Conservation (phyloP, 92 coral and sea anemone species). For the Blastomussa wellsi region DNA sequence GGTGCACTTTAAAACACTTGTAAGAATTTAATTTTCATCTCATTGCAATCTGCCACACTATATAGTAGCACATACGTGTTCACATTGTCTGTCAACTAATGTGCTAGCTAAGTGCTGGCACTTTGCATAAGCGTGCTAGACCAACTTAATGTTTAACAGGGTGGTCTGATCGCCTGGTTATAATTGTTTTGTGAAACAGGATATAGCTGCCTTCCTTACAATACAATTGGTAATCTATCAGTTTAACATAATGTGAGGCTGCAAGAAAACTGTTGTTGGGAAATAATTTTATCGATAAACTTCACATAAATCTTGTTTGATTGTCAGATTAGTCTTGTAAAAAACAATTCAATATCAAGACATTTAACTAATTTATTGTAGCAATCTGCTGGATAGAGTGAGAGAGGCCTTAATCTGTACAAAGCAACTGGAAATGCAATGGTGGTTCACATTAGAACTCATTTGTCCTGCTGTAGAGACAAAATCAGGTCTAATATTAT, state of each 20-base stretch:
- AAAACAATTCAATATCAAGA: background rate
- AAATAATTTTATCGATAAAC: background rate
- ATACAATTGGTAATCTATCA: background rate
- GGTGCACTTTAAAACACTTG: too few relatives aligned
- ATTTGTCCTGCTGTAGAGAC: background rate
- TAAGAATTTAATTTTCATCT: background rate
- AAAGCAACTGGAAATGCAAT: background rate
- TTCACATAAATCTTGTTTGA: background rate
- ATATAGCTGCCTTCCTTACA: background rate
- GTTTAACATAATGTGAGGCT: background rate
- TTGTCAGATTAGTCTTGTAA: background rate
- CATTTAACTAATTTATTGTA: background rate
- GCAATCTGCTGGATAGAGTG: background rate
- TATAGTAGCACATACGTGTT: background rate
- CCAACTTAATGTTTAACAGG: background rate
- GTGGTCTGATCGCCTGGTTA: background rate
- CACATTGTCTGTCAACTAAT: background rate
- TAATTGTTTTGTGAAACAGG: background rate
- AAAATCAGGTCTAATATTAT: too few relatives aligned
- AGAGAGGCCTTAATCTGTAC: background rate
- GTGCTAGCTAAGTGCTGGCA: background rate
- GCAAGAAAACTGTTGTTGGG: background rate
- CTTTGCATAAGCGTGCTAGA: background rate
- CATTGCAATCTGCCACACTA: background rate
- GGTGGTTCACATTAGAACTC: background rate